These are phyloP conservation scores for Paragorgia papillata DNA, from an alignment of 92 coral and sea anemone genomes.

Conservation along the genomic window DNA sequence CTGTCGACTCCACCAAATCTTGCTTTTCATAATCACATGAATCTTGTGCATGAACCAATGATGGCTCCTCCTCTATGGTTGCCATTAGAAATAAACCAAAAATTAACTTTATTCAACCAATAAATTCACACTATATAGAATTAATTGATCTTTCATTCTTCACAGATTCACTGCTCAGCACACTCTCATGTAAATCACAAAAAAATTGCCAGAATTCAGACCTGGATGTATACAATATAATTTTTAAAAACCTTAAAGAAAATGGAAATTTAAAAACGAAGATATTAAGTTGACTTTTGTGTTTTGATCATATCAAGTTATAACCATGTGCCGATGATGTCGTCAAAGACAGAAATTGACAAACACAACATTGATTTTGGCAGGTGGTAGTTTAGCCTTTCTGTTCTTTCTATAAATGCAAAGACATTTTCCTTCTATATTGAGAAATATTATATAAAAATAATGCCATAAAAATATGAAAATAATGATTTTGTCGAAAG, in stretches of 20 bases:
- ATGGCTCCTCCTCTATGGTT: background rate
- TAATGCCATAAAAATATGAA: background rate
- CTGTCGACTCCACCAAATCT: background rate
- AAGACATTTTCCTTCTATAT: background rate
- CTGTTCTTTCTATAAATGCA: background rate
- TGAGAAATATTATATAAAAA: background rate
- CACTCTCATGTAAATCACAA: too few species aligned
- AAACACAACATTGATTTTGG: constrained; percentile 30
- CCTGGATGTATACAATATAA: too few species aligned
- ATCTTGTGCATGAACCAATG: background rate
- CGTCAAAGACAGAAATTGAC: constrained; percentile 20
- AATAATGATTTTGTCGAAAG: too few species aligned
- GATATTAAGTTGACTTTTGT: background rate
- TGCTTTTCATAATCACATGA: background rate
- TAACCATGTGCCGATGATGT: constrained; percentile 12
- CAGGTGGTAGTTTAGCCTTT: constrained; percentile 22
- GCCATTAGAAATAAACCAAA: background rate
- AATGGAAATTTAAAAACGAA: too few species aligned
- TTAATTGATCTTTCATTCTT: too few species aligned
- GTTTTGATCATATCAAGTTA: background rate
- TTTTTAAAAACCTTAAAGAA: too few species aligned
- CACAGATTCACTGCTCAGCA: too few species aligned
- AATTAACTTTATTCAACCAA: too few species aligned
- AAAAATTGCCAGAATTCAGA: background rate
- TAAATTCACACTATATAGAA: too few species aligned